Base-by-base conservation (phyloP, 2,888 invertebrate species). In the Aricia artaxerxes region DNA sequence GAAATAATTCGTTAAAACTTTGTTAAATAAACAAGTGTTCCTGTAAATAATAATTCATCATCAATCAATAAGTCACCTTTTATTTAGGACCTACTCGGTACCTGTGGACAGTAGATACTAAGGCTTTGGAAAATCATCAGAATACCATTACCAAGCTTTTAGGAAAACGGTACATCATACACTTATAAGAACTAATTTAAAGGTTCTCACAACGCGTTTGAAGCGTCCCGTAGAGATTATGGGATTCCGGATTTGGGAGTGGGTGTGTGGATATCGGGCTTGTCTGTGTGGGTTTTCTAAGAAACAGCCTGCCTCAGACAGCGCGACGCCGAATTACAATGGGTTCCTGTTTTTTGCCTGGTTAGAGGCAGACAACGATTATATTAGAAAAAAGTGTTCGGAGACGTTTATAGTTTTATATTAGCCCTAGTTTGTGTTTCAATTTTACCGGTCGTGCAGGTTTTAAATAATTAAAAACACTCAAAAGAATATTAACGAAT, bases 301-400 rank as follows among this genome's bases (percentile, higher is more conserved):
- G 93, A 93, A 93, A 84, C 88, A 86, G 86, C 84, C 83, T 86
- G 87, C 82, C 85, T 88, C 93, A 94, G 94, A 94, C 94, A 87
- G 94, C 93, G 88, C 92, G 94, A 89, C 94, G 94, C 93, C 90
- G 85, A 83, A 87, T 85, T 87, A 93, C 93, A 93, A 93, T 91
- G 87, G 91, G 84, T 84, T 86, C 87, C 84, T 85, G 86, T 92
- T 92, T 89, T 92, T 90, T 90, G 87, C 88, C 86, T 85, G 83
- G 81, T 86, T 84, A 86, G 88, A 87, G 88, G 87, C 86, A 87
- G 85, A 86, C 87, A 86, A 85, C 85, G 88, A 86, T 86, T 85
- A 85, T 85, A 85, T 85, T 87, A 89, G 87, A 90, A 91, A 92
- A 91, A 92, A 89, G 88, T 83, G 81, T 85, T 86, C 87, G 88